Conservation (phyloP, 2,797 vertebrate species). For the Setipinna tenuifilis region DNA sequence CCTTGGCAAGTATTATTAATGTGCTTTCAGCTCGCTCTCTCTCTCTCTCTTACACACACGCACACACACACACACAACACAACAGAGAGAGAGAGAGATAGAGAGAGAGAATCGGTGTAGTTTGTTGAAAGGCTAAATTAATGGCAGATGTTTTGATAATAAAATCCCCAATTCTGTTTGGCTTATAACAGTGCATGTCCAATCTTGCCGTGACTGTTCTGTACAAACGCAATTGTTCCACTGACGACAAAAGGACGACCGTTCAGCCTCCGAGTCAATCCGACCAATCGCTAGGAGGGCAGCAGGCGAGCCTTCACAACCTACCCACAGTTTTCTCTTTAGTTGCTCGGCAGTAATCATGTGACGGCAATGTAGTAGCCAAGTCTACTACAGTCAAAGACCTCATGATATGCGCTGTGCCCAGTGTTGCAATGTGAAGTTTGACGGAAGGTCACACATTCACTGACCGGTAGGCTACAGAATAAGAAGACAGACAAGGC, state of each 20-base stretch:
- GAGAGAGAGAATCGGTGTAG: too few relatives aligned
- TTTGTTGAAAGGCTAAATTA: background rate
- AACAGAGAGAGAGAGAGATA: too few relatives aligned
- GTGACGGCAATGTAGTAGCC: conserved; percentile 67
- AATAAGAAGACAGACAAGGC: background rate
- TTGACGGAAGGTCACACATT: conserved; percentile 65
- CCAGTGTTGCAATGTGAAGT: conserved; percentile 55
- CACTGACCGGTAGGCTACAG: conserved; percentile 16
- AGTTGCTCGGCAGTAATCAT: conserved; percentile 65
- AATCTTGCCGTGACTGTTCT: background rate
- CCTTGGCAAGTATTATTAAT: too few relatives aligned
- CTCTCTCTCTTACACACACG: too few relatives aligned
- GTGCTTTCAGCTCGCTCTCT: too few relatives aligned
- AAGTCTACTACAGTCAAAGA: conserved; percentile 37
- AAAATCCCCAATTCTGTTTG: too few relatives aligned
- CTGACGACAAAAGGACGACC: background rate
- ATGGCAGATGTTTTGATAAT: too few relatives aligned
- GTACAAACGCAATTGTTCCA: background rate
- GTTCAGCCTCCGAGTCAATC: conserved; percentile 59
- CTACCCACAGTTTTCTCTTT: conserved; percentile 60
- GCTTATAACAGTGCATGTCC: too few relatives aligned
- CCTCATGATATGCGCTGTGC: conserved; percentile 11
- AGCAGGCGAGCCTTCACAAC: conserved; percentile 89
- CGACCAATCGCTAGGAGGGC: conserved; percentile 77
- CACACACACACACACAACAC: too few relatives aligned